Evolutionary conservation across 2,888 invertebrate species (phyloP).

Genomic region (Eueremaeus valkanovi): DNA sequence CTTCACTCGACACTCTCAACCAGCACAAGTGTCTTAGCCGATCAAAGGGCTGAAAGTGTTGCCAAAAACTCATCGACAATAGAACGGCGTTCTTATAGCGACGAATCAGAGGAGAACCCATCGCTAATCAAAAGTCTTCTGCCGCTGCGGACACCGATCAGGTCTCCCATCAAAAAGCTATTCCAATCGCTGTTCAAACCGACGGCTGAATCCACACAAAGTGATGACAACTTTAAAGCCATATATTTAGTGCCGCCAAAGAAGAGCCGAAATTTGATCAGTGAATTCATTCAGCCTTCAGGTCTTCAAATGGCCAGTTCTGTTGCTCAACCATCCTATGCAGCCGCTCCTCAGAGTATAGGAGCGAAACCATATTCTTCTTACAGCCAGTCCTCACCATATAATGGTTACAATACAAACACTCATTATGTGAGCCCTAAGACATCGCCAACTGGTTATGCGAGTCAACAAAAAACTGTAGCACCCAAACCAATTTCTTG

Average conservation of each 20-base stretch:
- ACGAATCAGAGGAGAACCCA: not conserved
- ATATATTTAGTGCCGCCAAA: slow-evolving; percentile 2
- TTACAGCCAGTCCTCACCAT: not conserved
- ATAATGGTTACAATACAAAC: not conserved
- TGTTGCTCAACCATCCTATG: slow-evolving; percentile 9
- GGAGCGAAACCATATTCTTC: not conserved
- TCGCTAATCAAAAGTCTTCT: not conserved
- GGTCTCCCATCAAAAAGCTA: not conserved
- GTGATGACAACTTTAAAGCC: not conserved
- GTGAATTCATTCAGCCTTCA: not conserved
- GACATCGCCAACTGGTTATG: not conserved
- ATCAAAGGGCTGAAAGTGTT: not conserved
- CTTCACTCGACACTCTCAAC: not conserved
- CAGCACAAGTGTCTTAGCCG: slow-evolving; percentile 12
- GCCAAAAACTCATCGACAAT: slow-evolving; percentile 18
- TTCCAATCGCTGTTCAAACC: slow-evolving; percentile 6
- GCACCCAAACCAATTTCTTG: not conserved
- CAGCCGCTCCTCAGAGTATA: not conserved
- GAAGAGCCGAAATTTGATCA: not conserved
- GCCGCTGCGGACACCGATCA: not conserved
- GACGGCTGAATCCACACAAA: not conserved
- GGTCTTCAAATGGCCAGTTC: slow-evolving; percentile 20
- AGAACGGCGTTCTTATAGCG: not conserved
- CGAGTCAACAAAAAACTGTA: not conserved
- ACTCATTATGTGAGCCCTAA: not conserved